Base-by-base conservation (phyloP, 1,140 invertebrate genomes). In the Drosophila gunungcola region DNA sequence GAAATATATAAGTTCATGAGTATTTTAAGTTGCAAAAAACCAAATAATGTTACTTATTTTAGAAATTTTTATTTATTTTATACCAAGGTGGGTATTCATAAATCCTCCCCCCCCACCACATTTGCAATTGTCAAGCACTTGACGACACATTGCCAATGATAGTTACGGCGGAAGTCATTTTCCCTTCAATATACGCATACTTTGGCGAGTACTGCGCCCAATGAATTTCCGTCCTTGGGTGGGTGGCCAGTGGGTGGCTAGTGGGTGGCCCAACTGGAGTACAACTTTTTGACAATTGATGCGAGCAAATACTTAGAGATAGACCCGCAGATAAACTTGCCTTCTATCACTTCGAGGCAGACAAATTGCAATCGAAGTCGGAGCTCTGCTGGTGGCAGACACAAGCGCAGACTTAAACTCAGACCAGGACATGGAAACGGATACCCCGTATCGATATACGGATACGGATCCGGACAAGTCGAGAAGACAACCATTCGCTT, bases 221-320 rank as follows among this genome's bases (percentile, higher is more conserved):
- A 61, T 49, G 65, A 41, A 42, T 42, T 21, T n/a, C 16, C 5
- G 39, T 55, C 38, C 25, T 42, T 65, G 38, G 27, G 38, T 21
- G 12, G 27, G 36, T 57, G 4, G 10, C 7, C 42, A 7, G 29
- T 11, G 52, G 34, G 32, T 32, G 21, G 32, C 29, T 5, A 9
- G 12, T 49, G 16, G 34, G 12, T 42, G 12, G 38, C 12, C 16
- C 16, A 21, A 21, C 16, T 16, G 32, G 13, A 43, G 58, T 34
- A 60, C 65, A 88, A 88, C 82, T 86, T 88, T 79, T 86, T 82
- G 69, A 82, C 83, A 88, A 88, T 88, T 88, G 82, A 85, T 82
- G 83, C 64, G 83, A 63, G 58, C 83, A 85, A 88, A 88, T 88
- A 88, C 74, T 78, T 86, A 88, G 72, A 78, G 68, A 75, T 77